phyloP scores from a whole-genome alignment of 2,797 vertebrate genomes.

The Mus caroli region DNA sequence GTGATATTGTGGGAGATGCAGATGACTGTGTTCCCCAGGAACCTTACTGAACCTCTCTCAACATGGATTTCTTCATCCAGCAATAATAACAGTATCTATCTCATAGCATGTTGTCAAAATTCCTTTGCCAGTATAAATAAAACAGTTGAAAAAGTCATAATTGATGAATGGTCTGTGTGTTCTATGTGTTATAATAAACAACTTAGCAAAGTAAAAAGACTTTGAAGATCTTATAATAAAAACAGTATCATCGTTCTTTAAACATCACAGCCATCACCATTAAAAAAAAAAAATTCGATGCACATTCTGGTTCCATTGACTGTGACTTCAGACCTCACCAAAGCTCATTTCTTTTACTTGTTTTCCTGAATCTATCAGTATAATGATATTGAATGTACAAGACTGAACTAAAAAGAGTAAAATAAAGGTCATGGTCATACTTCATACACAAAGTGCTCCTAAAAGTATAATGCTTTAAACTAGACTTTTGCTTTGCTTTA shows the following conservation, averaged over 20 bases:
- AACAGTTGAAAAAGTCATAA: not conserved
- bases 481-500: not conserved
- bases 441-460: not conserved
- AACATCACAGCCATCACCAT: not conserved
- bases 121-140: not conserved
- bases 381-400: not conserved
- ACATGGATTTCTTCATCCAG: not conserved
- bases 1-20: not conserved
- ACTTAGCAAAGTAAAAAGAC: not conserved
- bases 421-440: not conserved
- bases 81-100: not conserved
- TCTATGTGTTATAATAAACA: constrained; percentile 8
- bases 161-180: not conserved
- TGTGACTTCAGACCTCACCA: not conserved
- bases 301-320: not conserved
- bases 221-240: constrained; percentile 9
- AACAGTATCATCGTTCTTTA: not conserved
- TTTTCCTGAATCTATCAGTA: not conserved
- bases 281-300: not conserved
- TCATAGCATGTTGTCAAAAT: not conserved
- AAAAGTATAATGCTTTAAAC: not conserved
- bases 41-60: not conserved
- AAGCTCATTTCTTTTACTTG: not conserved
- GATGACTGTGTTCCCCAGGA: not conserved
- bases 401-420: not conserved